Evolutionary conservation across 2,888 invertebrate species (phyloP).

Genomic region (Lacanobia wlatinum): DNA sequence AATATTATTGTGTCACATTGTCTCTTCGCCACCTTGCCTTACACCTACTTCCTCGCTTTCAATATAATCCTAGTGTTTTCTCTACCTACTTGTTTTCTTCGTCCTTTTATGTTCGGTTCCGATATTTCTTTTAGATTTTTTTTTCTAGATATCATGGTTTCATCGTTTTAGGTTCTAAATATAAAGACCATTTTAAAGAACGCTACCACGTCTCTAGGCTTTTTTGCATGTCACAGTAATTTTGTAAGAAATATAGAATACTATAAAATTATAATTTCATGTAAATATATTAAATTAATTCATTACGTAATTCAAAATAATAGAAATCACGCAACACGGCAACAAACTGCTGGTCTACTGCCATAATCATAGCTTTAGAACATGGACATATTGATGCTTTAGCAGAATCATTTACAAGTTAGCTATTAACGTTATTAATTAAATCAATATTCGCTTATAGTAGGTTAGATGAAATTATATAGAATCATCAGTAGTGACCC

Average conservation of each 20-base stretch:
- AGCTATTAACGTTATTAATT: constrained; percentile 27
- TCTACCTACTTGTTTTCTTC: constrained; percentile 36
- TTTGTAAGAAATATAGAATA: constrained; percentile 24
- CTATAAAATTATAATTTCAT: constrained; percentile 11
- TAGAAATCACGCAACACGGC: constrained; percentile 14
- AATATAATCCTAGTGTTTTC: constrained; percentile 55
- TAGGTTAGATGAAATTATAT: constrained; percentile 37
- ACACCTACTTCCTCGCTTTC: constrained; percentile 68
- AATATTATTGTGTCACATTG: constrained; percentile 69
- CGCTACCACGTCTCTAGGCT: constrained; percentile 20
- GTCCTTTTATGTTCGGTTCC: constrained; percentile 27
- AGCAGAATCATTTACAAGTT: constrained; percentile 33
- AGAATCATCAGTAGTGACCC: constrained; percentile 39
- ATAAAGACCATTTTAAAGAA: constrained; percentile 9
- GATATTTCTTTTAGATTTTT: constrained; percentile 24
- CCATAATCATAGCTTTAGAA: constrained; percentile 38
- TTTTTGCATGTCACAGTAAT: constrained; percentile 54
- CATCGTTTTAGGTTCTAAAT: constrained; percentile 26
- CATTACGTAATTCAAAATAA: constrained; percentile 24
- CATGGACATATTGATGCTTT: constrained; percentile 29
- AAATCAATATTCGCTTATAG: constrained; percentile 35
- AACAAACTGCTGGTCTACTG: not conserved
- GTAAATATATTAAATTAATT: constrained; percentile 30
- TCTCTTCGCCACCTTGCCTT: constrained; percentile 73
- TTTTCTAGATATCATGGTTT: constrained; percentile 27